Evolutionary conservation across 2,113 vertebrate species (phyloP), one percentile per base, ranked within the genome.

Genomic region (Heterocephalus glaber): DNA sequence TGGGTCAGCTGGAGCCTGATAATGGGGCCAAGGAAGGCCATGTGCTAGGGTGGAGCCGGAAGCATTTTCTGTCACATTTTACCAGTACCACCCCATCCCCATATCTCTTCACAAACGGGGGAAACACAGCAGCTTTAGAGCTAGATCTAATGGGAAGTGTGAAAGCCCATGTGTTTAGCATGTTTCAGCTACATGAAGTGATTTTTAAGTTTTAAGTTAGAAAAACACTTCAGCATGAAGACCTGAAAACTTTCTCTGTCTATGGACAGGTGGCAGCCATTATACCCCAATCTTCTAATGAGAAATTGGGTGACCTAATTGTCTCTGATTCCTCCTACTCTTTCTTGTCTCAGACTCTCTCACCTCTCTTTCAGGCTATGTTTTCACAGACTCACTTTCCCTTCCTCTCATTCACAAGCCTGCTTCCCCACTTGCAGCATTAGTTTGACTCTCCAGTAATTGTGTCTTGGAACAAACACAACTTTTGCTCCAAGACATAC

Each of bases 151-250:
- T 58, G 83, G 72, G 14, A 96, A 92, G 70, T 87, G 22, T 91
- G 79, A 79, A 63, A 63, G 35, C 74, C 61, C 38, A 5, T 92
- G 74, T 92, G 26, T 82, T 94, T 74, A 86, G 49, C 5, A 3
- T 95, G 38, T 83, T 94, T 92, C 47, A 56, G 79, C 85, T 90
- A 41, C 80, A 60, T 66, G 65, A 92, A 91, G 14, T 94, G 66
- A 93, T 92, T 76, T 90, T 41, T 58, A 92, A 95, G 60, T 72
- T 95, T 65, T 89, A 79, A 86, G 66, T 85, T 82, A 85, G 56
- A 38, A 74, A 88, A 28, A 41, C 17, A 38, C 30, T 7, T 74
- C 22, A 92, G 52, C 80, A 12, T 33, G 74, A 87, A 95, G 85
- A 44, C 72, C 52, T 86, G 56, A 76, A 77, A 66, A 54, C 16